A percentile compares a stretch with the other conserved stretches of the same genome.
Evolutionary conservation across 2,888 invertebrate species (phyloP).

Genomic region (Ophion slaviceki): DNA sequence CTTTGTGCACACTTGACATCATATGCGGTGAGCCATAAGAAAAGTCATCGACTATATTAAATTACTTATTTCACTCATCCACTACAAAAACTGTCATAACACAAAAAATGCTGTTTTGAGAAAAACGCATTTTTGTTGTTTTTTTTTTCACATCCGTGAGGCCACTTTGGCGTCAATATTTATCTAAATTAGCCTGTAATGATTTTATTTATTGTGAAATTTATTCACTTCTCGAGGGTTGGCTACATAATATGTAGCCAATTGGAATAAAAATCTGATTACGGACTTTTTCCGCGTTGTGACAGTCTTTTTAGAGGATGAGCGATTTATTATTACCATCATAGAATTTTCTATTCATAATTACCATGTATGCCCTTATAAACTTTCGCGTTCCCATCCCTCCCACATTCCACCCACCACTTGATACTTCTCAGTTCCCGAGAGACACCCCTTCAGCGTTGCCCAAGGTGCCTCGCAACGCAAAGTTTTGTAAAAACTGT

Average conservation of each 20-base stretch:
- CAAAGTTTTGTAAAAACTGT: background rate
- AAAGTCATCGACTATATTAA: background rate
- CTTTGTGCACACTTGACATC: slow-evolving; percentile 73
- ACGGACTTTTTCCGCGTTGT: background rate
- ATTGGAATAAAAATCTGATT: too few relatives aligned
- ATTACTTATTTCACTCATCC: background rate
- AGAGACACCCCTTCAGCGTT: background rate
- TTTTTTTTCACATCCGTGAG: background rate
- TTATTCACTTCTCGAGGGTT: background rate
- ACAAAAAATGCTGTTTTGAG: too few relatives aligned
- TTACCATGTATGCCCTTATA: too few relatives aligned
- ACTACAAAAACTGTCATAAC: too few relatives aligned
- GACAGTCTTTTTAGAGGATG: background rate
- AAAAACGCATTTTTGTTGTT: background rate
- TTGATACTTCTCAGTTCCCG: background rate
- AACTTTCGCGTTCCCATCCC: background rate
- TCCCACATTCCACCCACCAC: background rate
- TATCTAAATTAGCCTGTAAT: too few relatives aligned
- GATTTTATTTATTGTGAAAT: background rate
- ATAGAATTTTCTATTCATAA: background rate
- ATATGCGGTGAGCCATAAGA: slow-evolving; percentile 70
- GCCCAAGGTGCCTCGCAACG: background rate
- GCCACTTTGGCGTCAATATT: too few relatives aligned
- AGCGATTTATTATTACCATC: background rate
- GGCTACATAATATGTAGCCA: too few relatives aligned